Evolutionary conservation across 2,797 vertebrate genomes (phyloP), one percentile per base, ranked within the genome.

Genomic region (Pantherophis vulpinus): DNA sequence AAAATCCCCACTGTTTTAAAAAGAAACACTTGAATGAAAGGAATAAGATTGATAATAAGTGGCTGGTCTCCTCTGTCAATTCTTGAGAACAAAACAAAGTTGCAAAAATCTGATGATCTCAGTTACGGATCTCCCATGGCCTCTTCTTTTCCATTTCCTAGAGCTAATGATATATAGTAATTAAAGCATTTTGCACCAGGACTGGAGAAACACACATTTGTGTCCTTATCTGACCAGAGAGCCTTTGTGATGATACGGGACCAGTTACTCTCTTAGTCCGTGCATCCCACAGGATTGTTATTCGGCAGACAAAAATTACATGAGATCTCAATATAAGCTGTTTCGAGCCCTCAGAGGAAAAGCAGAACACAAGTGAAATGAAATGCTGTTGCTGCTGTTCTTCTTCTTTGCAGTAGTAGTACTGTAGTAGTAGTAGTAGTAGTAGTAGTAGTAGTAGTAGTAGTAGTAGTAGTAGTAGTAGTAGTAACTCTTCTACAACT

Each of bases 101-200:
- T 93, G 94, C 88, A 93, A 91, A 93, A 94, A 95, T 94, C 93
- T 86, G 88, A 16, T 90, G 59, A 94, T 86, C 92, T 94, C 61
- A 79, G 59, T 87, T 94, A 95, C 93, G 47, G 32, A 18, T 89
- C 0, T 0, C 5, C 87, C 47, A 90, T 32, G n/a, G 23, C 70
- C 93, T 86, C 63, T 91, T 63, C 51, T 86, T 74, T 59, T 93
- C 90, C 93, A 3, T 60, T 94, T 93, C 66, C 55, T 14, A 70
- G 14, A 83, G 32, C 63, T 93, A 94, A 91, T 4, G 90, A 47
- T 83, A 47, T 83, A 42, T 83, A 83, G 74, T 47, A 83, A 83
- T 47, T 42, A 83, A 47, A 83, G 37, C 42, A 83, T 25, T 83
- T 83, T 83, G 42, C 6, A 83, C 42, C 42, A 47, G 20, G 20